Evolutionary conservation across 1,140 invertebrate genomes (phyloP), one percentile per base, ranked within the genome.

Genomic region (Orchestia grillus): DNA sequence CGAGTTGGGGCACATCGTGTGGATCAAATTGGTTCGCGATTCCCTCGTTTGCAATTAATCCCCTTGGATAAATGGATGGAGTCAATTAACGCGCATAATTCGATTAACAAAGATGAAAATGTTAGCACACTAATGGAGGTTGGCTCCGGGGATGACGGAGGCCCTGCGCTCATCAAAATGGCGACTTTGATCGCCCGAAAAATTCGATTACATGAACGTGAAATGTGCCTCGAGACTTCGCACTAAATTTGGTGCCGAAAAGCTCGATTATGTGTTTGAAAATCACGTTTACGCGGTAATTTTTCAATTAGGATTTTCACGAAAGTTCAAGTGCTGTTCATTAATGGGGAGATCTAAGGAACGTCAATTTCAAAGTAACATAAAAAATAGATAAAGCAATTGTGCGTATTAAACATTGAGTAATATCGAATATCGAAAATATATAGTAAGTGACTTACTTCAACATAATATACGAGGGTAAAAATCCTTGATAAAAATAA

Each of bases 11-110:
- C 88, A 90, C 88, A 90, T 41, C 36, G 62, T 3, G 62, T 77
- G 62, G 11, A 77, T 77, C 62, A 77, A 90, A 94, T 44, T 94
- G 44, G 92, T 47, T 44, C 44, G 40, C 44, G 92, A 94, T 94
- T 94, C 92, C 11, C 92, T 45, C 44, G 92, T 16, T 45, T 11
- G 41, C 92, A 94, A 94, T 94, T 94, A 94, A 94, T 94, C 92
- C 92, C 90, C 43, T 94, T n/a, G 92, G 92, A 94, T 94, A 45
- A 94, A 94, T 94, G 92, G 92, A 94, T 94, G 44, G 92, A 94
- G 92, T 94, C 92, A 94, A 94, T 94, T 94, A 94, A 47, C 92
- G 92, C 43, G 40, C 43, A 47, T 44, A 40, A 94, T n/a, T 94
- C 44, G 92, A 94, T 94, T 94, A 94, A 40, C 44, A 40, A n/a